phyloP scores from a whole-genome alignment of 2,113 vertebrate genomes.

The Entelurus aequoreus region DNA sequence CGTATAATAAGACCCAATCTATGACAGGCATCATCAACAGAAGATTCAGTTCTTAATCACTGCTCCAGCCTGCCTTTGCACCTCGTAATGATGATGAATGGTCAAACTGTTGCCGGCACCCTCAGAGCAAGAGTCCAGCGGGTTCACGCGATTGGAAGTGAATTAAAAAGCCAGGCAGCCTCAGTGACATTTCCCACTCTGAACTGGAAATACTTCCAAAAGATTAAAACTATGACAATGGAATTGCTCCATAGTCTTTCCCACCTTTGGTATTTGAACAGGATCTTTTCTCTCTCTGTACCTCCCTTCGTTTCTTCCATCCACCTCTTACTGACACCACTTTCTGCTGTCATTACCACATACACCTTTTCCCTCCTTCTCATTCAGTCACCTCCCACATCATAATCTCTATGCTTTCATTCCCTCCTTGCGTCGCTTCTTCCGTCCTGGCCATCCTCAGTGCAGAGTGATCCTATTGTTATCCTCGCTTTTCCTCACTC shows the following conservation, averaged over 20 bases:
- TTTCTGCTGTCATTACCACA: slow-evolving; percentile 27
- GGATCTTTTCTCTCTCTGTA: slow-evolving; percentile 6
- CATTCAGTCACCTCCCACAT: slow-evolving; percentile 27
- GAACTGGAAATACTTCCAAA: slow-evolving; percentile 27
- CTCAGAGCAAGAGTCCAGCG: slow-evolving; percentile 45
- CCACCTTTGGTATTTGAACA: slow-evolving; percentile 23
- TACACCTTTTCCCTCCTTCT: slow-evolving; percentile 22
- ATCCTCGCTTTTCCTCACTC: slow-evolving; percentile 52
- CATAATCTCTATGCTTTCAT: slow-evolving; percentile 34
- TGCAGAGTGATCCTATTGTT: slow-evolving; percentile 80
- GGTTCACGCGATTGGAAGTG: slow-evolving; percentile 23
- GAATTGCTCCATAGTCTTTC: slow-evolving; percentile 44
- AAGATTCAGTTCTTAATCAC: slow-evolving; percentile 64
- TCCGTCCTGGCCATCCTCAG: slow-evolving; percentile 25
- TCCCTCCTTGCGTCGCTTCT: slow-evolving; percentile 15
- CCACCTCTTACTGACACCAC: neutral
- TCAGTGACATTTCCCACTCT: slow-evolving; percentile 35
- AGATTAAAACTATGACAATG: slow-evolving; percentile 28
- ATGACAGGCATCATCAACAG: slow-evolving; percentile 53
- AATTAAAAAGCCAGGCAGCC: slow-evolving; percentile 38
- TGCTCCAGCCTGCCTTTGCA: slow-evolving; percentile 49
- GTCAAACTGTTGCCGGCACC: slow-evolving; percentile 50
- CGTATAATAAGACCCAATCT: slow-evolving; percentile 39
- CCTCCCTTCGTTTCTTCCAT: slow-evolving; percentile 17
- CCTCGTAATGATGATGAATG: slow-evolving; percentile 62